These are phyloP conservation scores for Corbicula japonica DNA, from an alignment of 2,888 invertebrate species.

Conservation along the genomic window DNA sequence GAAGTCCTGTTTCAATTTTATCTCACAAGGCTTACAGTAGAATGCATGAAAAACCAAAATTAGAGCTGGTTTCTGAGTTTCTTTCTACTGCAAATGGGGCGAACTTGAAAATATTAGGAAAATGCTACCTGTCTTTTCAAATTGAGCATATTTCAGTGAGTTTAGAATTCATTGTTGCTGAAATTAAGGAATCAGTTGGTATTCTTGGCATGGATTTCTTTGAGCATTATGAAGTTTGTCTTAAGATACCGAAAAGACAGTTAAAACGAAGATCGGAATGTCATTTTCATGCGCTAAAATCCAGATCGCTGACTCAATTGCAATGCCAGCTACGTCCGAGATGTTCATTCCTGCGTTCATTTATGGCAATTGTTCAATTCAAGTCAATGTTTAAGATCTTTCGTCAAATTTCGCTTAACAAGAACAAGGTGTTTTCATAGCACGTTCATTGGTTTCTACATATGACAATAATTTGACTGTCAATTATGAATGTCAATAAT, in stretches of 20 bases:
- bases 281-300: conserved; percentile 10
- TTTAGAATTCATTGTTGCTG: background rate
- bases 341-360: background rate
- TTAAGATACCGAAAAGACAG: conserved; percentile 1
- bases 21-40: background rate
- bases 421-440: conserved; percentile 10
- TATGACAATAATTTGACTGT: background rate
- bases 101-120: background rate
- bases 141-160: conserved; percentile 6
- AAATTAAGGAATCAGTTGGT: conserved; percentile 6
- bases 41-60: background rate
- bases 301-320: conserved; percentile 13
- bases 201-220: conserved; percentile 25
- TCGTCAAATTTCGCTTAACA: background rate
- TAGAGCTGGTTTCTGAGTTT: too few relatives aligned
- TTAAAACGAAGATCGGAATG: conserved; percentile 9
- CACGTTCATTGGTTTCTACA: conserved; percentile 3
- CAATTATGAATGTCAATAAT: conserved; percentile 21
- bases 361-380: background rate
- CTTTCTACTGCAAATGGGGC: conserved; percentile 5
- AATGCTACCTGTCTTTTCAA: background rate
- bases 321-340: background rate
- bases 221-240: conserved; percentile 10
- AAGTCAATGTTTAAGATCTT: background rate
- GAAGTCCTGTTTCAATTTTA: conserved; percentile 6